A percentile compares a stretch with the other conserved stretches of the same genome.
Conservation (phyloP, 2,888 invertebrate genomes). For the Melolontha melolontha region DNA sequence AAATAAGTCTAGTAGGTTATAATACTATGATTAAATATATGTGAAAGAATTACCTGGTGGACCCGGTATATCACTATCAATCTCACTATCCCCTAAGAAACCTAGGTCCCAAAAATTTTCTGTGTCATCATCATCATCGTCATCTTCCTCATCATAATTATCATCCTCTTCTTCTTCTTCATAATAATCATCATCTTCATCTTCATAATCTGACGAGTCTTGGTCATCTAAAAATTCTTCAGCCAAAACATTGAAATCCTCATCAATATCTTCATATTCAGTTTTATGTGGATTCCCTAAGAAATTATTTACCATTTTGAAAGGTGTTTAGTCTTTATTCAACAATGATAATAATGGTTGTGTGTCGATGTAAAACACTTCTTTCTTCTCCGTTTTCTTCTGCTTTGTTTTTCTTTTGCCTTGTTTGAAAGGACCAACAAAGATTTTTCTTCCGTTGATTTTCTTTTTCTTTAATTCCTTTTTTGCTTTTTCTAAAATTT, state of each 20-base stretch:
- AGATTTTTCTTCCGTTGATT: constrained; percentile 43
- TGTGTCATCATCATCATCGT: constrained; percentile 12
- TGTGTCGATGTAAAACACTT: constrained; percentile 17
- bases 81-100: constrained; percentile 1
- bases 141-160: constrained; percentile 18
- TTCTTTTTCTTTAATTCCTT: constrained; percentile 30
- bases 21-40: too few relatives aligned
- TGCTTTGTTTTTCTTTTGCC: constrained; percentile 13
- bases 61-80: constrained; percentile 26
- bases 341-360: constrained; percentile 13
- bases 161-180: constrained; percentile 26
- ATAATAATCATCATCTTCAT: constrained; percentile 21
- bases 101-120: constrained; percentile 19
- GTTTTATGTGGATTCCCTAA: constrained; percentile 36
- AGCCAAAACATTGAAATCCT: constrained; percentile 22
- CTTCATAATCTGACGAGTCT: constrained; percentile 20
- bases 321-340: not conserved
- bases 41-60: constrained; percentile 23
- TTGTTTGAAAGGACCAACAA: constrained; percentile 28
- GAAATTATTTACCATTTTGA: constrained; percentile 35
- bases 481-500: constrained; percentile 12
- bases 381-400: not conserved
- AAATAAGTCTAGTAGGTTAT: too few relatives aligned
- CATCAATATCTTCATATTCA: constrained; percentile 33
- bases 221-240: constrained; percentile 22